Conservation (phyloP, 2,797 vertebrate species). For the Parauchenoglanis punctatus region DNA sequence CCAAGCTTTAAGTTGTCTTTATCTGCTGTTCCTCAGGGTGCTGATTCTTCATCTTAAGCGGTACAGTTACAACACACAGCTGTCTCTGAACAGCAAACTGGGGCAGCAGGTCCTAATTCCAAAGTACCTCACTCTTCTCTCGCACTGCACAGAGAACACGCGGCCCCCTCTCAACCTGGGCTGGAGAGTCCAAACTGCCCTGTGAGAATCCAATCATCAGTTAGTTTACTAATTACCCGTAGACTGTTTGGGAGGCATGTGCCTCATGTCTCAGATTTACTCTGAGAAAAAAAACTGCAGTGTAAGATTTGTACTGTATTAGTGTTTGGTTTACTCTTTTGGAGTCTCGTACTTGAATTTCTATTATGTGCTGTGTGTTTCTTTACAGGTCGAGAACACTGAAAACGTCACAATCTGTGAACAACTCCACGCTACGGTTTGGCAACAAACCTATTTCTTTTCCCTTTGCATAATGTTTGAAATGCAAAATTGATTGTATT, state of each 20-base stretch:
- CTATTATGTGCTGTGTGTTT: neutral
- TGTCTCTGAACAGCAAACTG: constrained; percentile 95
- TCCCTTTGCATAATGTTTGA: neutral
- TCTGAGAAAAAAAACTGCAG: neutral
- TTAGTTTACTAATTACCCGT: neutral
- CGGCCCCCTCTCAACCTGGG: constrained; percentile 83
- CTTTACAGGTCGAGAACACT: constrained; percentile 86
- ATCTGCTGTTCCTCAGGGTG: constrained; percentile 73
- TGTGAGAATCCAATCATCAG: constrained; percentile 74
- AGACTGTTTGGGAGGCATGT: neutral
- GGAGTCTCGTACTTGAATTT: neutral
- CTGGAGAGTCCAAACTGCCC: constrained; percentile 81
- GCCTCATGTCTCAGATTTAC: neutral
- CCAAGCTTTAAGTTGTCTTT: neutral
- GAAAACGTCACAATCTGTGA: constrained; percentile 88
- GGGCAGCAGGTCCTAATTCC: constrained; percentile 97
- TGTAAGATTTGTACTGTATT: neutral
- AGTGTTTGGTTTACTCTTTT: neutral
- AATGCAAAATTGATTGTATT: neutral
- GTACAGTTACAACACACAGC: constrained; percentile 94
- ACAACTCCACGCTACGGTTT: constrained; percentile 77
- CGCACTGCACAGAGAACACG: constrained; percentile 91
- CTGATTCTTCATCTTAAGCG: constrained; percentile 98
- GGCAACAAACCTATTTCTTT: constrained; percentile 17
- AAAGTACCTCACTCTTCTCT: constrained; percentile 88